Percentiles rank a stretch among this genome's conserved stretches.
Conservation (phyloP, 2,888 invertebrate genomes). For the Lagria hirta region DNA sequence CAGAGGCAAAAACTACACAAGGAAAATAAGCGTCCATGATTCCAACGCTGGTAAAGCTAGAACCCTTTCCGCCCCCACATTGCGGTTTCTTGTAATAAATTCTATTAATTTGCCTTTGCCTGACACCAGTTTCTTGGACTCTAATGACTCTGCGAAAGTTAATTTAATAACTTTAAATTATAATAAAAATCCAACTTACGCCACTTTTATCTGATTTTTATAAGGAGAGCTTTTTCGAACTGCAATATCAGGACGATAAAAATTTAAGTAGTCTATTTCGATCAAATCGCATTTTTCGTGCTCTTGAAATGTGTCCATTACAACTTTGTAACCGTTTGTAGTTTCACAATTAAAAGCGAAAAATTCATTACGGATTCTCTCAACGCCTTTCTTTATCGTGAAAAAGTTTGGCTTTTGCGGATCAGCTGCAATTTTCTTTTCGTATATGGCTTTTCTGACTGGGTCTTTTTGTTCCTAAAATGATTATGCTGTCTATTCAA, state of each 20-base stretch:
- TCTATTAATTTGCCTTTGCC: slow-evolving; percentile 7
- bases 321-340: slow-evolving; percentile 64
- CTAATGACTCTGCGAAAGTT: not conserved
- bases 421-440: slow-evolving; percentile 61
- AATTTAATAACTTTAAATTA: not conserved
- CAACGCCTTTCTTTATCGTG: slow-evolving; percentile 61
- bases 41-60: slow-evolving; percentile 20
- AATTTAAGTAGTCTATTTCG: slow-evolving; percentile 60
- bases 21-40: slow-evolving; percentile 20
- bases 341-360: slow-evolving; percentile 69
- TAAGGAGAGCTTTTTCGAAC: slow-evolving; percentile 57
- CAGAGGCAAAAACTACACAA: slow-evolving; percentile 6
- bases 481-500: too few species aligned
- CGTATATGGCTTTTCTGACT: slow-evolving; percentile 60
- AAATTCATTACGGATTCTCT: slow-evolving; percentile 60
- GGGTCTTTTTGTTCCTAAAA: slow-evolving; percentile 62
- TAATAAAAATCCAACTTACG: slow-evolving; percentile 47
- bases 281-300: slow-evolving; percentile 70
- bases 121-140: slow-evolving; percentile 16
- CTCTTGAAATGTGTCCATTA: slow-evolving; percentile 64
- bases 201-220: slow-evolving; percentile 58
- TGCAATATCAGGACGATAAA: slow-evolving; percentile 58
- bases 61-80: slow-evolving; percentile 6
- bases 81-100: slow-evolving; percentile 17
- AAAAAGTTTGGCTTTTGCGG: slow-evolving; percentile 59